phyloP scores from a whole-genome alignment of 2,113 vertebrate species.

The Dendrocopos noguchii region DNA sequence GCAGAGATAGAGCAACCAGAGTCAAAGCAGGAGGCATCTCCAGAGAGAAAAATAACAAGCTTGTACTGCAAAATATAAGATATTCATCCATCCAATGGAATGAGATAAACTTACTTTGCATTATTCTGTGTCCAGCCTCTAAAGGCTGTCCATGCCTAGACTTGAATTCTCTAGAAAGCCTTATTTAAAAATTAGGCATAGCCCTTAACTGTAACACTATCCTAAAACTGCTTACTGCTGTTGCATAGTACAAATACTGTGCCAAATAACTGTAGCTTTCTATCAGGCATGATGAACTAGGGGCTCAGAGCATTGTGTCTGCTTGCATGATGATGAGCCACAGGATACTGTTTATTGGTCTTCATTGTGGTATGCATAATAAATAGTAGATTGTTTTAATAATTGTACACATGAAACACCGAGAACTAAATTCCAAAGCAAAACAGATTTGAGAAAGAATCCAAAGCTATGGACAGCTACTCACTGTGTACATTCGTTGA shows the following conservation, averaged over 20 bases:
- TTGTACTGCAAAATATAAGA: too few relatives aligned
- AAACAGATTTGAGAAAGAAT: neutral
- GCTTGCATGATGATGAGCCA: neutral
- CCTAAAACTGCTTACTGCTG: neutral
- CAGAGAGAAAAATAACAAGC: too few relatives aligned
- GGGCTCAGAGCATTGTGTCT: neutral
- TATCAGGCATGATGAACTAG: neutral
- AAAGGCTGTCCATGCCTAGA: too few relatives aligned
- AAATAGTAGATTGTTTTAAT: neutral
- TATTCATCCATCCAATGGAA: too few relatives aligned
- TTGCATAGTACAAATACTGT: neutral
- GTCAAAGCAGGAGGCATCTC: too few relatives aligned
- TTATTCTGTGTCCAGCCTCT: too few relatives aligned
- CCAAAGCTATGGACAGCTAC: neutral
- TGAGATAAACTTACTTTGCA: too few relatives aligned
- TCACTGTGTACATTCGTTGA: neutral
- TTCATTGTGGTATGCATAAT: neutral
- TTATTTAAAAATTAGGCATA: too few relatives aligned
- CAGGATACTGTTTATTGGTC: neutral
- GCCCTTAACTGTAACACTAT: too few relatives aligned
- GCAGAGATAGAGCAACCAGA: too few relatives aligned
- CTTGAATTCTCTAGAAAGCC: too few relatives aligned
- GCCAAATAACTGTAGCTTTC: neutral
- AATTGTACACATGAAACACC: neutral
- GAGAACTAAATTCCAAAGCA: neutral